Conservation (phyloP, 2,888 invertebrate genomes). For the Cephus rjabovi region DNA sequence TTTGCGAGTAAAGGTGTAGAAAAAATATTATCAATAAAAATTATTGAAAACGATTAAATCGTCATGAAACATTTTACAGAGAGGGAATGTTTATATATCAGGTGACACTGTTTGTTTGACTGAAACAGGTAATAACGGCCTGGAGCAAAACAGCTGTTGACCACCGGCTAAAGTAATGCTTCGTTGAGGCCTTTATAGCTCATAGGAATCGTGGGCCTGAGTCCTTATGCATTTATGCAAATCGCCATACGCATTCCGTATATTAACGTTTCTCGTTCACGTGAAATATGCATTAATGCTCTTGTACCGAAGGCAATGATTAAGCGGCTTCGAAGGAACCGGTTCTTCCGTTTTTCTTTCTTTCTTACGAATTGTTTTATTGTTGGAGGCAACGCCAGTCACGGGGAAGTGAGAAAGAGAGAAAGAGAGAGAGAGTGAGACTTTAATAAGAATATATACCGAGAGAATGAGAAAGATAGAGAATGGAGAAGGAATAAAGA, state of each 20-base stretch:
- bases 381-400: background rate
- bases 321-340: conserved; percentile 17
- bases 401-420: background rate
- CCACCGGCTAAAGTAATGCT: background rate
- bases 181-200: background rate
- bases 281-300: conserved; percentile 24
- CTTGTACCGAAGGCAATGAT: conserved; percentile 21
- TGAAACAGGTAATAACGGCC: background rate
- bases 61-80: background rate
- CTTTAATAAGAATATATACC: no score
- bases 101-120: background rate
- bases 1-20: background rate
- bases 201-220: background rate
- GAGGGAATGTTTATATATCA: background rate
- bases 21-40: background rate
- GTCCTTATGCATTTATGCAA: conserved; percentile 18
- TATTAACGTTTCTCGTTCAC: conserved; percentile 22
- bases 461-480: background rate
- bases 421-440: background rate
- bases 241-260: conserved; percentile 14
- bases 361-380: background rate
- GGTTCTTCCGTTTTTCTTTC: conserved; percentile 8
- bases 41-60: background rate
- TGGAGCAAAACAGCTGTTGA: background rate
- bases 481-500: background rate